Evolutionary conservation across 2,888 invertebrate genomes (phyloP), one percentile per base, ranked within the genome.

Genomic region (Chaitophorus viminalis): DNA sequence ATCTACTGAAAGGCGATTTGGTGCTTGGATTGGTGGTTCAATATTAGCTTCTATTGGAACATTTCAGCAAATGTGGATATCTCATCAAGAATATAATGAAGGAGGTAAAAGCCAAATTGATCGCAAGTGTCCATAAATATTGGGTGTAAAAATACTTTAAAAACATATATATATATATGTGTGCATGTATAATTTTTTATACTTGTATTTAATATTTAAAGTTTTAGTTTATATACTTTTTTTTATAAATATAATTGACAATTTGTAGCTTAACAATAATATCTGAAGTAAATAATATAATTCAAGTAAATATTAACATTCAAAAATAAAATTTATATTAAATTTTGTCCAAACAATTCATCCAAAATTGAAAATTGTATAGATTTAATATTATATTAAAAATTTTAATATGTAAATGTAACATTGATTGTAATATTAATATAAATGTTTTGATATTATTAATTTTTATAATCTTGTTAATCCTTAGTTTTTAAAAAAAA

Each of bases 61-160:
- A 33, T 99, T 99, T 93, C 99, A 99, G 91, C 99, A 99, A 92
- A 98, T 99, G 98, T 99, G 99, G 99, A 98, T 99, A 90, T 98
- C 98, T 0, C 98, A 98, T 90, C 98, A 99, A 92, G 99, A 99
- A 92, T 99, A 99, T 92, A 99, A 99, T 91, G 99, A 99, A 91
- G 96, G 96, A 0, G 99, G 99, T 39, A 99, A 98, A 91, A 95
- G 96, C 70, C 98, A 99, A 92, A 96, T 99, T 75, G 99, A 99
- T 91, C 94, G 99, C 91, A 99, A 99, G 92, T 97, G 96, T 90
- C 96, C 96, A 88, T 96, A 94, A 89, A 70, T 75, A 36, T 8
- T 29, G 25, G 72, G n/a, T 70, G 33, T 75, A 36, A 36, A 60
- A 36, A 72, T 54, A 74, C 25, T 78, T 25, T 2, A 17, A 46